Evolutionary conservation across 2,888 invertebrate genomes (phyloP).

Genomic region (Sympetrum striolatum): DNA sequence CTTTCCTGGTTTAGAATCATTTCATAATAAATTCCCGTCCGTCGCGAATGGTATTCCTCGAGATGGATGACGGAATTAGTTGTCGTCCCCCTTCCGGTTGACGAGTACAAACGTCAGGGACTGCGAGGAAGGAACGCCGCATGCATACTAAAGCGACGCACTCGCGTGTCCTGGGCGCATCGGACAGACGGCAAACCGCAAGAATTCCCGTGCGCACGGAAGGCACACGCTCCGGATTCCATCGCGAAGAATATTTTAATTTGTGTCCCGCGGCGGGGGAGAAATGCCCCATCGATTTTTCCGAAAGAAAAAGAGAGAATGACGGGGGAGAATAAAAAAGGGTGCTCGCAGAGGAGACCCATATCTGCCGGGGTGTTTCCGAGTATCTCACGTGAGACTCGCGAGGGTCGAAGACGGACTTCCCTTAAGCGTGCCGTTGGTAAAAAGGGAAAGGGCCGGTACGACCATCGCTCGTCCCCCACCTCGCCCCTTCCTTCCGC

Average conservation of each 20-base stretch:
- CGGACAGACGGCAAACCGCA: too few relatives aligned
- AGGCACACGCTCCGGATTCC: neutral
- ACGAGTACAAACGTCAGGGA: too few relatives aligned
- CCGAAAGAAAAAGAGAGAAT: neutral
- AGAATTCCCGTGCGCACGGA: neutral
- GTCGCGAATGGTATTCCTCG: too few relatives aligned
- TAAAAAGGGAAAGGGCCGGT: neutral
- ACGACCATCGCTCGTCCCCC: neutral
- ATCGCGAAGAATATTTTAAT: neutral
- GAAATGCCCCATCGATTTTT: neutral
- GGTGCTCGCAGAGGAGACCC: neutral
- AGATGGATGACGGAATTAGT: too few relatives aligned
- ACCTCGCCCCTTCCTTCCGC: neutral
- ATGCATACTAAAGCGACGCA: too few relatives aligned
- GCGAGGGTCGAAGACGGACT: neutral
- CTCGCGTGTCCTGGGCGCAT: too few relatives aligned
- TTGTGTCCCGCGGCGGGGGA: neutral
- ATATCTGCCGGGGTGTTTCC: neutral
- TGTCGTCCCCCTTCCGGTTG: too few relatives aligned
- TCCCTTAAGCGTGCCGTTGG: neutral
- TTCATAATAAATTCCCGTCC: too few relatives aligned
- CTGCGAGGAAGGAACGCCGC: too few relatives aligned
- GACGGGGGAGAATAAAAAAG: neutral
- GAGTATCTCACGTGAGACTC: neutral
- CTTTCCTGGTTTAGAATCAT: too few relatives aligned